These are phyloP conservation scores for Altica lythri DNA, from an alignment of 2,888 invertebrate species.

Conservation along the genomic window DNA sequence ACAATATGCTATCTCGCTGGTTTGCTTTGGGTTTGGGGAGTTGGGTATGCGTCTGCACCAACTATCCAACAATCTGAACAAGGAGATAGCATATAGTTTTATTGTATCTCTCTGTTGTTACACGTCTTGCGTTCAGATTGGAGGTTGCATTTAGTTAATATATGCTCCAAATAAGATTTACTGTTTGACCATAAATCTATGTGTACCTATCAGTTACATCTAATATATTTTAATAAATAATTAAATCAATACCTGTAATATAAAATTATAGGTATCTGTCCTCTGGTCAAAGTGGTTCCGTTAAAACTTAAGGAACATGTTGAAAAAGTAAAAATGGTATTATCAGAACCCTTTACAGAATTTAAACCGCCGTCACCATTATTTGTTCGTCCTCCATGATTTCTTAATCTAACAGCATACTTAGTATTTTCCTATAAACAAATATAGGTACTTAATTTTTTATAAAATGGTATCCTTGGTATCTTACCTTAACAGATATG, in stretches of 20 bases:
- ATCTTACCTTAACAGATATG: conserved; percentile 75
- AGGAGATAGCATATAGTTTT: too few species aligned
- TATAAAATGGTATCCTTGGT: not conserved
- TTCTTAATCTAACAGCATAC: conserved; percentile 86
- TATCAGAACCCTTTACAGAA: conserved; percentile 90
- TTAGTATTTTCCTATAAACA: conserved; percentile 75
- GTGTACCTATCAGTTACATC: too few species aligned
- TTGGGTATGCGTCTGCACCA: too few species aligned
- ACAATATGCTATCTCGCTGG: too few species aligned
- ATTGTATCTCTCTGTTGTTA: too few species aligned
- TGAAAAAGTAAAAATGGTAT: conserved; percentile 86
- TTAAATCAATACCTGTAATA: conserved; percentile 85
- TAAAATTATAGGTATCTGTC: conserved; percentile 91
- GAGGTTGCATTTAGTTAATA: too few species aligned
- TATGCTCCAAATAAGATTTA: too few species aligned
- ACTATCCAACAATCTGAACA: too few species aligned
- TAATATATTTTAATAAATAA: too few species aligned
- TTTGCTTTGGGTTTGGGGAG: too few species aligned
- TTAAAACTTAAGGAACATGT: conserved; percentile 93
- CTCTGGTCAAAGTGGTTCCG: conserved; percentile 93
- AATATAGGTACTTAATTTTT: not conserved
- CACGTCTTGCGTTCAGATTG: too few species aligned
- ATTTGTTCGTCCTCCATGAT: conserved; percentile 89
- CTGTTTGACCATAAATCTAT: too few species aligned
- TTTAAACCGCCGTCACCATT: conserved; percentile 93